Evolutionary conservation across 2,888 invertebrate genomes (phyloP).

Genomic region (Dascillus cervinus): DNA sequence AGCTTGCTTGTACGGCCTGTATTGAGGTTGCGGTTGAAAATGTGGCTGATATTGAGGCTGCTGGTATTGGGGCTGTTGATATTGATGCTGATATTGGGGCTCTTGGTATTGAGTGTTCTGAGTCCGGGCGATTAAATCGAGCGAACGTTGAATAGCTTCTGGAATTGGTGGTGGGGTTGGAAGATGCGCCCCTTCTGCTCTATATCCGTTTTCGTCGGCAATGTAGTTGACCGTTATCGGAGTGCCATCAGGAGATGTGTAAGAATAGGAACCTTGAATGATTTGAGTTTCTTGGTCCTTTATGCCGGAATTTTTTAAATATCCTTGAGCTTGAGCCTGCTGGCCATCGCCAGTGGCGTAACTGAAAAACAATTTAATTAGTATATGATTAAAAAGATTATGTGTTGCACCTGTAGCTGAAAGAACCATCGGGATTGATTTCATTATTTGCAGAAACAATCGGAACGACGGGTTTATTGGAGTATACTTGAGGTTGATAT

Average conservation of each 20-base stretch:
- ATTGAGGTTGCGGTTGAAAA: too few relatives aligned
- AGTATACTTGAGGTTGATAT: constrained; percentile 8
- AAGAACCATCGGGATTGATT: constrained; percentile 52
- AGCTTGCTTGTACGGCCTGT: constrained; percentile 30
- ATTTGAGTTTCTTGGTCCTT: constrained; percentile 66
- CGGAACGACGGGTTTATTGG: constrained; percentile 33
- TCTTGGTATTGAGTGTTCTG: too few relatives aligned
- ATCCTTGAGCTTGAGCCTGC: constrained; percentile 62
- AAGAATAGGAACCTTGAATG: constrained; percentile 68
- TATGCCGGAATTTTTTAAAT: constrained; percentile 61
- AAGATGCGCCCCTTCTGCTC: constrained; percentile 67
- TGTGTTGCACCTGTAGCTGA: constrained; percentile 24
- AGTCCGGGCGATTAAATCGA: constrained; percentile 35
- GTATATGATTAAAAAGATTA: background rate
- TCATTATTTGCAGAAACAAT: constrained; percentile 49
- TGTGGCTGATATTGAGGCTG: too few relatives aligned
- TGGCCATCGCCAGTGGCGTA: constrained; percentile 72
- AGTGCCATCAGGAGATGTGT: constrained; percentile 66
- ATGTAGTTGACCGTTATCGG: constrained; percentile 63
- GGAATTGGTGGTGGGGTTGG: constrained; percentile 71
- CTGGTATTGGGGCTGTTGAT: constrained; percentile 19
- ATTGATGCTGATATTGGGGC: too few relatives aligned
- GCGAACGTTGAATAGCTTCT: constrained; percentile 56
- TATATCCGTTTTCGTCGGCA: constrained; percentile 73
- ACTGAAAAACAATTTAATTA: constrained; percentile 27